Base-by-base conservation (phyloP, 2,888 invertebrate species). In the Coelinius sp. region DNA sequence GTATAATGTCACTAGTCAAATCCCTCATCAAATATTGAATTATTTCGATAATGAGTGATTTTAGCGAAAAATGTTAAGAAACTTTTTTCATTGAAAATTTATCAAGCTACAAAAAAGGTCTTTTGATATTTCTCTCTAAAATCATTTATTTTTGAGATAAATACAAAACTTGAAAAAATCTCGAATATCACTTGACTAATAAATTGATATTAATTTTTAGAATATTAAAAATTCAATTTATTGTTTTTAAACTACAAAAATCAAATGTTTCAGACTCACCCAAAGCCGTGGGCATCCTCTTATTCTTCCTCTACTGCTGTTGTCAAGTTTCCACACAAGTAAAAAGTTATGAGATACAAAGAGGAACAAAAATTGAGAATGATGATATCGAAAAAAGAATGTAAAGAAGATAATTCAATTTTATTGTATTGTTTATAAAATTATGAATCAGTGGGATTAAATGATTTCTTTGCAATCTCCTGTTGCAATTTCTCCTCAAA, bases 321-420 rank as follows among this genome's bases (percentile, higher is more conserved):
- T 90, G 91, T 78, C 90, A 91, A 84, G 88, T 91, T 49, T 91
- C 91, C 8, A 88, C 88, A 20, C 89, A 90, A 81, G 77, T 90
- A 6, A 89, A 87, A 77, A 78, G 82, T 72, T 81, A 81, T 76
- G 87, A 88, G 80, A 67, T 31, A 49, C 59, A 46, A 24, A 59
- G 46, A 62, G 35, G n/a, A 31, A 22, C 1, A 1, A 41, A 59
- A 27, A 25, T 2, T 5, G 49, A 24, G 20, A 1, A 10, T 5
- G n/a, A 20, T 52, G 25, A 49, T 31, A 5, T 17, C 2, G 62
- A 64, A 20, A 35, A 56, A 20, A 24, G 5, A 44, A 66, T 20
- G 10, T 17, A 25, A 67, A 27, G n/a, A 38, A 68, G 22, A 24
- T 25, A 52, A 31, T 8, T 14, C 17, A 64, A 3, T 12, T 44